A percentile compares a stretch with the other conserved stretches of the same genome.
Evolutionary conservation across 1,140 invertebrate genomes (phyloP).

Genomic region (Anagrus nilaparvatae): DNA sequence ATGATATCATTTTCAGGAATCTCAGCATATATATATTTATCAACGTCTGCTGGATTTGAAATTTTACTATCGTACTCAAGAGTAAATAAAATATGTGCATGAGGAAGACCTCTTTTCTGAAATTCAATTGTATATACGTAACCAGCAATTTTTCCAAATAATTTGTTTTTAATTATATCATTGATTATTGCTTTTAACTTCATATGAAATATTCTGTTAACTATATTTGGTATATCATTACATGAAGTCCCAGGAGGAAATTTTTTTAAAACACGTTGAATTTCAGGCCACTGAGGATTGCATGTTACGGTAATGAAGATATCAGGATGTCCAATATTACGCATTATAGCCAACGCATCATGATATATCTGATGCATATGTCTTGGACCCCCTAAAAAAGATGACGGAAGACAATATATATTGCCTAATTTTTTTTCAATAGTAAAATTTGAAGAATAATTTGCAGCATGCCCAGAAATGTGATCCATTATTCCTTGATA

Average conservation of each 20-base stretch:
- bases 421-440: no score
- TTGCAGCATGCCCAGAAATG: no score
- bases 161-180: background rate
- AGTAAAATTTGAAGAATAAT: no score
- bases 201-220: conserved; percentile 1
- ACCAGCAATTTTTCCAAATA: background rate
- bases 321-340: background rate
- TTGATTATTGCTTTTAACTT: conserved; percentile 3
- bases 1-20: no score
- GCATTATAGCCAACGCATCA: conserved; percentile 16
- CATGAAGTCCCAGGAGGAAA: conserved; percentile 1
- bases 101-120: no score
- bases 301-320: conserved; percentile 2
- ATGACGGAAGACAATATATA: conserved; percentile 23
- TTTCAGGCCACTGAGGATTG: conserved; percentile 10
- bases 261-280: background rate
- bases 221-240: conserved; percentile 6
- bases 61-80: no score
- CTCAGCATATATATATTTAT: no score
- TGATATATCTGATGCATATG: conserved; percentile 27
- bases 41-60: no score
- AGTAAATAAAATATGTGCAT: no score
- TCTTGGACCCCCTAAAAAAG: conserved; percentile 25
- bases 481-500: no score
- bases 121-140: background rate